A percentile compares a stretch with the other conserved stretches of the same genome.
Evolutionary conservation across 1,140 invertebrate genomes (phyloP).

Genomic region (Triops cancriformis): DNA sequence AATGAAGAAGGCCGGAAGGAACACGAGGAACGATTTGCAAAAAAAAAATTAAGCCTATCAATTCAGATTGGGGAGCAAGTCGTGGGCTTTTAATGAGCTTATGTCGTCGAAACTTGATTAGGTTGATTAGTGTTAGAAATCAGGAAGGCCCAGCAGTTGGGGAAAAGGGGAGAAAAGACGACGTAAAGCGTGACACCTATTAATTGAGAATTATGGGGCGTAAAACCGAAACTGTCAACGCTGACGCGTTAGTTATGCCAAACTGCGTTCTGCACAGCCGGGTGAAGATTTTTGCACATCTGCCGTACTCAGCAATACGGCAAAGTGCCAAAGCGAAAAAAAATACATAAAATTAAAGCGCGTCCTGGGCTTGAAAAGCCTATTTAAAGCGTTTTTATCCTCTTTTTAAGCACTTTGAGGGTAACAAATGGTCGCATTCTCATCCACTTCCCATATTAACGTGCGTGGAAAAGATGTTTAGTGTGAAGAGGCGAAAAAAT

Average conservation of each 20-base stretch:
- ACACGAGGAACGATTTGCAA: neutral
- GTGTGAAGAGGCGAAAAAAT: too few species aligned
- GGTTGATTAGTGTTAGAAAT: neutral
- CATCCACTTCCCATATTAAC: too few species aligned
- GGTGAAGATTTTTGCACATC: neutral
- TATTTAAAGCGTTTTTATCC: neutral
- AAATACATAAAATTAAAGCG: too few species aligned
- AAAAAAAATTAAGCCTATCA: neutral
- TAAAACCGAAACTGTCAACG: conserved; percentile 5
- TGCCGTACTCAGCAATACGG: neutral
- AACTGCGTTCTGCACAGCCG: neutral
- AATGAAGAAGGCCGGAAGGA: neutral
- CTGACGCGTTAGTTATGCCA: neutral
- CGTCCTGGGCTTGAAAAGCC: too few species aligned
- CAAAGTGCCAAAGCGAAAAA: neutral
- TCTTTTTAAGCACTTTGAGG: neutral
- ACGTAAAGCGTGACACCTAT: neutral
- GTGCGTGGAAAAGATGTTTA: too few species aligned
- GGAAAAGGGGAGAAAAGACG: neutral
- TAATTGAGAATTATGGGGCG: conserved; percentile 4
- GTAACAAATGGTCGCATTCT: too few species aligned
- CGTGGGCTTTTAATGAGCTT: neutral
- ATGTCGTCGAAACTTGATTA: neutral
- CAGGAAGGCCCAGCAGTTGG: neutral
- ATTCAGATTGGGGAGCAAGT: neutral